Evolutionary conservation across 2,113 vertebrate species (phyloP), one percentile per base, ranked within the genome.

Genomic region (Callorhinus ursinus): DNA sequence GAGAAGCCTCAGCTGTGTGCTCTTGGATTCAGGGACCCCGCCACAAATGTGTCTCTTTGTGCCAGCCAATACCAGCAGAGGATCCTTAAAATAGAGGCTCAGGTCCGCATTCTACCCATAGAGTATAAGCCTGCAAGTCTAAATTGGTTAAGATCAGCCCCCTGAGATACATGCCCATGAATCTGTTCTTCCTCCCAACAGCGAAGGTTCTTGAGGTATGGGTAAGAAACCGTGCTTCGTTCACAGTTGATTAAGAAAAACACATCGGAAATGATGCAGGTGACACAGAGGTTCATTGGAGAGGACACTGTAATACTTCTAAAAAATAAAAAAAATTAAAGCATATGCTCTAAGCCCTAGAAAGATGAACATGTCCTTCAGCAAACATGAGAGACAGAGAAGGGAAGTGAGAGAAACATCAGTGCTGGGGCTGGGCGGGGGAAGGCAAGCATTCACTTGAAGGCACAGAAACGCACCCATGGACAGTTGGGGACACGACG

Each of bases 401-500:
- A 28, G 65, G 72, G 31, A 57, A 19, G n/a, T 4, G 15, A 13
- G 2, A 12, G 36, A 28, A 10, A 5, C 4, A 0, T 5, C n/a
- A 19, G 15, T 0, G 19, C 28, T 9, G 21, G 36, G 6, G 2
- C 49, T 1, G 3, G 11, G 4, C 36, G 10, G 14, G 3, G 3
- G 2, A 9, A 36, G 0, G 4, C 51, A 26, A 10, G 10, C 39
- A 4, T 11, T 2, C 10, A 18, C 21, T 4, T 0, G 9, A 10
- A 14, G 0, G 10, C 21, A 4, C 16, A 1, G 24, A 10, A 14
- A 14, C 1, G 4, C 14, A 4, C 24, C 13, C 4, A 3, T 1
- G 74, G 72, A 42, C 11, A 1, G 21, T 1, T 4, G 21, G 71
- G 2, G 36, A 42, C 11, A 5, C 0, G 36, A 2, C 18, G 3